These are phyloP conservation scores for Pangasius djambal DNA, from an alignment of 2,797 vertebrate genomes.

Conservation along the genomic window DNA sequence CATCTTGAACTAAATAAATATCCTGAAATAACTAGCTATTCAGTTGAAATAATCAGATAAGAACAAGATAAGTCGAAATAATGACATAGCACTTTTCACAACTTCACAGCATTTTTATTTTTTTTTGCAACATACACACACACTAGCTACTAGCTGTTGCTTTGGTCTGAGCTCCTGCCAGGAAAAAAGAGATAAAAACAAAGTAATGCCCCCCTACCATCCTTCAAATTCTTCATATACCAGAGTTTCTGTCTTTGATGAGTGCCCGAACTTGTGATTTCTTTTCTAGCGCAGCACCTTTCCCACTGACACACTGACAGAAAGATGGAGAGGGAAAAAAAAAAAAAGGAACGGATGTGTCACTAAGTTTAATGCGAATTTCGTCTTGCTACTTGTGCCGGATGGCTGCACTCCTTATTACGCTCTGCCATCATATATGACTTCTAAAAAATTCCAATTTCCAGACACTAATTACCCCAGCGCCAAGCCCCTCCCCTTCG, in stretches of 20 bases:
- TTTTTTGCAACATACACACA: not conserved
- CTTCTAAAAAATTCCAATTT: conserved; percentile 20
- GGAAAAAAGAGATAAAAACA: not conserved
- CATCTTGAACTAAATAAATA: no score
- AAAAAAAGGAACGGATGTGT: not conserved
- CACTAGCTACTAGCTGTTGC: conserved; percentile 17
- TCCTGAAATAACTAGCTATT: not conserved
- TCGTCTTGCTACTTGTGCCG: not conserved
- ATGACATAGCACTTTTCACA: not conserved
- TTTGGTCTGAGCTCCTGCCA: conserved; percentile 9
- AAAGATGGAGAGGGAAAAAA: not conserved
- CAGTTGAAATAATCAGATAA: not conserved
- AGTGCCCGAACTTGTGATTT: not conserved
- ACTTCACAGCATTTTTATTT: not conserved
- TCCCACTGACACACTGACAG: not conserved
- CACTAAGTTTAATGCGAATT: conserved; percentile 1
- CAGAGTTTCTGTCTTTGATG: conserved; percentile 3
- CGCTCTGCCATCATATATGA: conserved; percentile 18
- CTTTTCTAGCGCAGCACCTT: not conserved
- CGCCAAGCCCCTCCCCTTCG: conserved; percentile 19
- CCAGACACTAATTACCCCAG: conserved; percentile 28
- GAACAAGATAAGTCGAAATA: not conserved
- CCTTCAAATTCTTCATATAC: not conserved
- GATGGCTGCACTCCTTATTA: conserved; percentile 34
- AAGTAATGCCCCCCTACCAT: conserved; percentile 5